phyloP scores from a whole-genome alignment of 1,140 invertebrate species.

The Saccostrea echinata region DNA sequence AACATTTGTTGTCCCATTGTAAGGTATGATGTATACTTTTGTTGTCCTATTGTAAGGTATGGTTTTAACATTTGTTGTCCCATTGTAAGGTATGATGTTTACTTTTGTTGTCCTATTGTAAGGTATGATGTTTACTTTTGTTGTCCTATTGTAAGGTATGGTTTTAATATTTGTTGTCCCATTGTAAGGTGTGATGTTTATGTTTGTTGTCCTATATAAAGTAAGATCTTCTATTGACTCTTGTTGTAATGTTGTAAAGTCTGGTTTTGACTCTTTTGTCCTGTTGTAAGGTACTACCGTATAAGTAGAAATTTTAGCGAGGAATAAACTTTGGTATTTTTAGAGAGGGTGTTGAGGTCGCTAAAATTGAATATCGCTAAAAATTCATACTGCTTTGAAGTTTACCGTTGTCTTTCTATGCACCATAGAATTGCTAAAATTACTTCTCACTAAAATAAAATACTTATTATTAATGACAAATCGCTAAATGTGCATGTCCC shows the following conservation, averaged over 20 bases:
- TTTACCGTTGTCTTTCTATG: too few relatives aligned
- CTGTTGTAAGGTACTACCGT: too few relatives aligned
- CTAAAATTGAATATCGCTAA: too few relatives aligned
- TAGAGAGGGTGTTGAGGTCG: too few relatives aligned
- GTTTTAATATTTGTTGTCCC: neutral
- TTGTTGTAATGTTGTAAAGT: neutral
- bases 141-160: neutral
- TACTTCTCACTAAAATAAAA: too few relatives aligned
- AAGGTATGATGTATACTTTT: neutral
- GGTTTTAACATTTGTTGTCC: neutral
- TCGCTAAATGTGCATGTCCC: too few relatives aligned
- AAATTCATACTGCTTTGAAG: too few relatives aligned
- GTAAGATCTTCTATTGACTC: neutral
- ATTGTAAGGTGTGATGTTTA: neutral
- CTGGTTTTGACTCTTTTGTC: neutral
- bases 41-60: neutral
- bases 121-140: neutral
- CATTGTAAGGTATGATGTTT: neutral
- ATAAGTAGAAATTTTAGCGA: too few relatives aligned
- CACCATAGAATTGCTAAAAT: too few relatives aligned
- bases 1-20: neutral
- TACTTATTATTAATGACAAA: too few relatives aligned
- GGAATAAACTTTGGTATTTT: too few relatives aligned
- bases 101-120: neutral
- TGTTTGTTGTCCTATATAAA: neutral